Evolutionary conservation across 2,797 vertebrate species (phyloP).

Genomic region (Labroides dimidiatus): DNA sequence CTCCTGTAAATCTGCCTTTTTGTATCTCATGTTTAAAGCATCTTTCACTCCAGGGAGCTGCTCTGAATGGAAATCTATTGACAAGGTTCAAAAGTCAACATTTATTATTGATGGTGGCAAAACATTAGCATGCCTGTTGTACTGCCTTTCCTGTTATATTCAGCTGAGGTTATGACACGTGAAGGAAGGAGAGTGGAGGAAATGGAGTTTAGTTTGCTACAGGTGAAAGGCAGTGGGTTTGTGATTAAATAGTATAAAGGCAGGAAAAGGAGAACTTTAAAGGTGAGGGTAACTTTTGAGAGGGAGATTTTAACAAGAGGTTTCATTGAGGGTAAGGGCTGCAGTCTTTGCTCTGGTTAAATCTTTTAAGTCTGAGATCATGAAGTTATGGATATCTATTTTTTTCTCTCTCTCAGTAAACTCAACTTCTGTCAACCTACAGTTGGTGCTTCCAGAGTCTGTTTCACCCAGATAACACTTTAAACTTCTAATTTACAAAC

Average conservation of each 20-base stretch:
- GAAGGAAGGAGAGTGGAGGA: conserved; percentile 14
- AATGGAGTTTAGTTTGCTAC: conserved; percentile 20
- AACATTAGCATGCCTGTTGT: conserved; percentile 48
- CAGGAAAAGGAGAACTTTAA: conserved; percentile 14
- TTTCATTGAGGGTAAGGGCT: conserved; percentile 12
- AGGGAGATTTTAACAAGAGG: not conserved
- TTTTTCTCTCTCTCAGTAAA: not conserved
- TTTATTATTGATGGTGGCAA: conserved; percentile 61
- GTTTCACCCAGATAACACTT: not conserved
- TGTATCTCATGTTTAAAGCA: conserved; percentile 38
- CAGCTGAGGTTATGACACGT: conserved; percentile 26
- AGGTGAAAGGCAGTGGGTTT: conserved; percentile 33
- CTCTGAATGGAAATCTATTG: conserved; percentile 25
- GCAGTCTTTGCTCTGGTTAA: not conserved
- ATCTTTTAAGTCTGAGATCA: conserved; percentile 8
- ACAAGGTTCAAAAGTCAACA: conserved; percentile 52
- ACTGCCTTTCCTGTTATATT: conserved; percentile 12
- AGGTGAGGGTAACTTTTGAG: conserved; percentile 11
- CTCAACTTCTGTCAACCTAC: conserved; percentile 1
- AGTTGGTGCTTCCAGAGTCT: not conserved
- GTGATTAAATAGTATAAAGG: conserved; percentile 31
- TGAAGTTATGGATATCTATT: not conserved
- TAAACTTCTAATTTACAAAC: conserved; percentile 17
- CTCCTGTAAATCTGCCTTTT: not conserved
- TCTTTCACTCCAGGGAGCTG: conserved; percentile 17